These are phyloP conservation scores for Psittacula cyanocephala DNA, from an alignment of 2,113 vertebrate species.

Conservation along the genomic window DNA sequence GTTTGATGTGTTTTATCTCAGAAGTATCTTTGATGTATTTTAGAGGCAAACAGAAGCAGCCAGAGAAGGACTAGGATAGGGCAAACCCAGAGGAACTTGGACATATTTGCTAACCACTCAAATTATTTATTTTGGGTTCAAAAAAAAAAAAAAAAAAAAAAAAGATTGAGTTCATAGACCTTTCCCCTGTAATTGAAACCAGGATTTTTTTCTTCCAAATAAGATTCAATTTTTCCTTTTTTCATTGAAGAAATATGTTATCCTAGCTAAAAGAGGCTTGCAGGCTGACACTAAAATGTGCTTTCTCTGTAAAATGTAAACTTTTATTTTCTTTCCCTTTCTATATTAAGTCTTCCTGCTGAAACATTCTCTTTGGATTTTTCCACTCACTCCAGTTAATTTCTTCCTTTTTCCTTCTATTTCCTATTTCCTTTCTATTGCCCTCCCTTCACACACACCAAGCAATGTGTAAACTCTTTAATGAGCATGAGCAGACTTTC, in stretches of 20 bases:
- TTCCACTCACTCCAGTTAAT: not conserved
- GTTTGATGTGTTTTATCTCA: constrained; percentile 45
- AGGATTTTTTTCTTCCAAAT: not conserved
- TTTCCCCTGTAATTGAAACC: constrained; percentile 11
- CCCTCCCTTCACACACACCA: not conserved
- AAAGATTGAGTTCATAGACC: not conserved
- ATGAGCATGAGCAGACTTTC: not conserved
- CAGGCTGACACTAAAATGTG: not conserved
- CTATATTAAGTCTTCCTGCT: not conserved
- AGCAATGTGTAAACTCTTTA: not conserved
- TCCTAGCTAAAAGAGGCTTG: not conserved
- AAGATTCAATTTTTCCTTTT: not conserved
- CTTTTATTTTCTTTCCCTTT: not conserved
- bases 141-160: not conserved
- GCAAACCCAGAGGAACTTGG: not conserved
- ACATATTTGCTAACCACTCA: not conserved
- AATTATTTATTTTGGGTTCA: constrained; percentile 37
- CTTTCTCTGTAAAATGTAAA: not conserved
- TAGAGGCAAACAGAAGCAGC: constrained; percentile 2
- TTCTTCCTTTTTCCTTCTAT: not conserved
- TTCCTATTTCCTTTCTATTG: not conserved
- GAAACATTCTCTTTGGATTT: not conserved
- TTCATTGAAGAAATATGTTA: not conserved
- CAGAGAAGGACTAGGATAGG: not conserved
- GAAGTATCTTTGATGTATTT: constrained; percentile 22